Base-by-base conservation (phyloP, 2,888 invertebrate species). In the Bombylius discolor region DNA sequence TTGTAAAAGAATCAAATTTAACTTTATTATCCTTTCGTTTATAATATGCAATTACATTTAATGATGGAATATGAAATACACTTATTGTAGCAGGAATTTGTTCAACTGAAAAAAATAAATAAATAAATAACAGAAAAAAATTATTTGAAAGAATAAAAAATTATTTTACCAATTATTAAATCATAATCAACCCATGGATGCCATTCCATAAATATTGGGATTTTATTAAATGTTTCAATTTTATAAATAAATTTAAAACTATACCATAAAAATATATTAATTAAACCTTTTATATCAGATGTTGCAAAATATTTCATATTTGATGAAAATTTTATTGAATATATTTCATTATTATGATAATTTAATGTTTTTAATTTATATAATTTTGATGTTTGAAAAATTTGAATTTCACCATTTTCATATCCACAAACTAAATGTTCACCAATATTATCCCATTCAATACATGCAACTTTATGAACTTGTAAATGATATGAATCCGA, bases 141-240 rank as follows among this genome's bases (percentile, higher is more conserved):
- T 47, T 6, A 23, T 23, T 23, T 11, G 52, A 49, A 11, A 46
- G 51, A 49, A 60, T 53, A 7, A 59, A 6, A 42, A 36, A 31
- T 39, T n/a, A 50, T 61, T 68, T 64, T 60, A 72, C 75, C 64
- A 56, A 75, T 65, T 1, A 68, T 71, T 52, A 76, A 63, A 59
- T 74, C 68, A 4, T 68, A 67, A 32, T 69, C 71, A 31, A 69
- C 70, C 76, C 76, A 76, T 3, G 76, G 76, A 65, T 76, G 76
- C 76, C 76, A 76, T 52, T 73, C 73, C 31, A 75, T 68, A 34
- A 67, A 62, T 8, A 66, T 64, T 6, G 61, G 54, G 13, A 63
- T 54, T 51, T 64, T 58, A 5, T 62, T 60, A 42, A 61, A 64
- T 13, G 67, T 64, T 31, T 61, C 58, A 5, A 71, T 58, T 23